Evolutionary conservation across 37 sponge, comb jelly and placozoan genomes (phyloP).

Genomic region (Oscarella lobularis): DNA sequence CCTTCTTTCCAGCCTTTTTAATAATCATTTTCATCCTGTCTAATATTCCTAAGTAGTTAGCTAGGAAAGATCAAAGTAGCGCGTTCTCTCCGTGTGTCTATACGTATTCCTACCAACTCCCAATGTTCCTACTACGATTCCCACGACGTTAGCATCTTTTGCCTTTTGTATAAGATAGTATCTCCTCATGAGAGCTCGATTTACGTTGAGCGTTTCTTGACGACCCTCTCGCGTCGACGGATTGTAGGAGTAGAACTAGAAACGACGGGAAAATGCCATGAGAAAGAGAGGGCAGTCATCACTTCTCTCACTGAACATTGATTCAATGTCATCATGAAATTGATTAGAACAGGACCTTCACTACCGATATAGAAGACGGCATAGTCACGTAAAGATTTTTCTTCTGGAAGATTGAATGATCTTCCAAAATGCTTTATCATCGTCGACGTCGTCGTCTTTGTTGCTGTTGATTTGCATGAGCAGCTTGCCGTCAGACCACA

Average conservation of each 20-base stretch:
- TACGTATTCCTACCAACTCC: slow-evolving; percentile 64
- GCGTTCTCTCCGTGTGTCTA: too few species aligned
- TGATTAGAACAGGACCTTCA: slow-evolving; percentile 52
- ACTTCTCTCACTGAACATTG: slow-evolving; percentile 40
- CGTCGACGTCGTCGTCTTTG: too few species aligned
- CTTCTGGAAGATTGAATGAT: slow-evolving; percentile 21
- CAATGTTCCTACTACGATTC: slow-evolving; percentile 87
- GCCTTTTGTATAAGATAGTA: slow-evolving; percentile 82
- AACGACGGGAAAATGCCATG: not conserved
- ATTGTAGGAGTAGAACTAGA: slow-evolving; percentile 64
- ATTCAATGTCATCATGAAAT: slow-evolving; percentile 51
- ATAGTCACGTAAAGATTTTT: slow-evolving; percentile 35
- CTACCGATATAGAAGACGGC: slow-evolving; percentile 64
- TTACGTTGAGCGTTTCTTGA: slow-evolving; percentile 43
- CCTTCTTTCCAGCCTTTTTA: slow-evolving; percentile 75
- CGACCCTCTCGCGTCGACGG: slow-evolving; percentile 33
- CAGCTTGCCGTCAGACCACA: too few species aligned
- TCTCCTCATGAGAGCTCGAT: slow-evolving; percentile 32
- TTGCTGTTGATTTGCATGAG: too few species aligned
- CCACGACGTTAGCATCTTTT: slow-evolving; percentile 68
- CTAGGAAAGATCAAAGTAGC: slow-evolving; percentile 13
- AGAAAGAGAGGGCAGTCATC: too few species aligned
- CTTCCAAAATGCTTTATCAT: too few species aligned
- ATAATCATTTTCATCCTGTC: slow-evolving; percentile 61
- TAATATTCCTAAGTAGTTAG: slow-evolving; percentile 55